Evolutionary conservation across 2,113 vertebrate genomes (phyloP).

Genomic region (Mirounga angustirostris): DNA sequence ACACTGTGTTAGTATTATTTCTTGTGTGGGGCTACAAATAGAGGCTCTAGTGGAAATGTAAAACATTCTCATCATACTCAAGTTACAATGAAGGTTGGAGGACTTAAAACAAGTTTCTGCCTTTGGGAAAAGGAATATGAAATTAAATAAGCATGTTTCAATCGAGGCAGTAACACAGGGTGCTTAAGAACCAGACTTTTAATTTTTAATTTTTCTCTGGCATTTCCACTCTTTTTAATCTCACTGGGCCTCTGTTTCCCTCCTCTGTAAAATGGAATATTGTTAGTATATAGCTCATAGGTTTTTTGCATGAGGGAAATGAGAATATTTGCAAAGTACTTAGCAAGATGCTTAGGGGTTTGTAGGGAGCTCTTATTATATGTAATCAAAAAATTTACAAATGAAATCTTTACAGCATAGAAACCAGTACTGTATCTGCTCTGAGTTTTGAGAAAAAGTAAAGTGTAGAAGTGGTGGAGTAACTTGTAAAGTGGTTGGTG

Average conservation of each 20-base stretch:
- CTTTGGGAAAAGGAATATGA: neutral
- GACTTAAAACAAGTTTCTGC: conserved; percentile 33
- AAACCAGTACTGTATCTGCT: neutral
- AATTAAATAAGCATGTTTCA: conserved; percentile 15
- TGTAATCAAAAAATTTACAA: neutral
- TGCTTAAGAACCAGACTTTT: neutral
- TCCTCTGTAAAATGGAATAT: neutral
- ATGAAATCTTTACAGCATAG: neutral
- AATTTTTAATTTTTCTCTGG: no score
- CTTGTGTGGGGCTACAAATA: neutral
- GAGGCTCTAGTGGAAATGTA: neutral
- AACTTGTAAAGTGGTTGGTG: neutral
- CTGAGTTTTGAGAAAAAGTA: conserved; percentile 19
- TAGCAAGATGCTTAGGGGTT: neutral
- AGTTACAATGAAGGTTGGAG: neutral
- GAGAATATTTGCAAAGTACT: neutral
- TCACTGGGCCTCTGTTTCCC: neutral
- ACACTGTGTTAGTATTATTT: neutral
- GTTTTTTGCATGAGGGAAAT: neutral
- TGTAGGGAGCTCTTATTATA: conserved; percentile 15
- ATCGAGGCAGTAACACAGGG: neutral
- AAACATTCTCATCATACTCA: neutral
- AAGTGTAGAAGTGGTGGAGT: neutral
- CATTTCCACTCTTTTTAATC: neutral
- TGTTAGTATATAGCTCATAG: neutral